Evolutionary conservation across 1,140 invertebrate species (phyloP), one percentile per base, ranked within the genome.

Genomic region (Drosophila sucinea): DNA sequence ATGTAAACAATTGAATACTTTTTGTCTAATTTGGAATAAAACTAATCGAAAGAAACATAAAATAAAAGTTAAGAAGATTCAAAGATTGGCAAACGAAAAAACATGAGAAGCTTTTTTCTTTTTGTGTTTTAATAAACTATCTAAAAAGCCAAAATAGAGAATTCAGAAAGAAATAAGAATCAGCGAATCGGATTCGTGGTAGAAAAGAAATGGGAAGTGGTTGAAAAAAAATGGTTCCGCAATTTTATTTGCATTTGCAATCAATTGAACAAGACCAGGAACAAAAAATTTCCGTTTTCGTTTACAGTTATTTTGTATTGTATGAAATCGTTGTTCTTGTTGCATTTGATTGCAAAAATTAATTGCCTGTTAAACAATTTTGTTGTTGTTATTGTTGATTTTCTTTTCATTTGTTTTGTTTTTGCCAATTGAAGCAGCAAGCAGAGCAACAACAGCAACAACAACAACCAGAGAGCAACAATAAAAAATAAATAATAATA

Each of bases 401-500:
- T 47, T 7, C 7, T 47, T 17, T 47, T 51, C 27, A 2, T 51
- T 47, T 25, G 25, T 51, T 23, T 51, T 51, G 6, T 51, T 51
- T 33, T 32, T 51, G 32, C 32, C 63, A 57, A 69, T 62, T 54
- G 69, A 72, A 60, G 40, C 4, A 17, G 17, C 17, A 17, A 17
- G 17, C 17, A 17, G 17, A 54, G 40, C 47, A 60, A 58, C 35
- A 63, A 54, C 8, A 30, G 41, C 33, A 65, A 40, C 10, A 33
- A 32, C 27, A 60, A 71, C 27, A 41, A 17, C 17, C 17, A 17
- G 17, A 38, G 47, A 38, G 1, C 23, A 60, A 58, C 35, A 55
- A 44, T 55, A 56, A 33, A 61, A 71, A 71, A 75, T 70, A 66
- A 75, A 75, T 78, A 76, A 73, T 70, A 85, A 86, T 78, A 81